Base-by-base conservation (phyloP, 2,797 vertebrate genomes). In the Streptopelia turtur region DNA sequence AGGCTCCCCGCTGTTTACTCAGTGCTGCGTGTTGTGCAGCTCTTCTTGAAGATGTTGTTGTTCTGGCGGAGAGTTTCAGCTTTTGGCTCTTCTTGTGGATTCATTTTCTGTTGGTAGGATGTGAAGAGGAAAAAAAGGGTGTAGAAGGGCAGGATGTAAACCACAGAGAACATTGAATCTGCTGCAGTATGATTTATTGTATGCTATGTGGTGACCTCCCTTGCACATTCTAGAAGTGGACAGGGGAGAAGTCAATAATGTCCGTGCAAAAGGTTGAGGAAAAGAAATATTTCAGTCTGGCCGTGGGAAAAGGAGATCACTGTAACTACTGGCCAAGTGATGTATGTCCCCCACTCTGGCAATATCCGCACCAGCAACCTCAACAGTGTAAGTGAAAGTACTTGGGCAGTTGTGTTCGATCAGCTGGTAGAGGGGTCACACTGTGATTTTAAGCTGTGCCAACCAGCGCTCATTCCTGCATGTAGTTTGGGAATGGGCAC, bases 171-270 rank as follows among this genome's bases (percentile, higher is more conserved):
- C 5, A n/a, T 14, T 20, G 23, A 74, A 59, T 72, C 61, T 60
- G 23, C 33, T 83, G 10, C 18, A 35, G 17, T 13, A 13, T 6
- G n/a, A 28, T 81, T 57, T 86, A 39, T 80, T 74, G 33, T 37
- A 27, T 0, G 0, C 5, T 55, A 6, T 50, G n/a, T n/a, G 6
- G 13, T 77, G 52, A 74, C 16, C 22, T 37, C n/a, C 22, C 35
- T 83, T 35, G 23, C 8, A 30, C 2, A 0, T 66, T 47, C 27
- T n/a, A 69, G 52, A 77, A 77, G 9, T 13, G 11, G 18, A 6
- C 16, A 52, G 18, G 22, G 47, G 78, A 56, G 31, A 63, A 39
- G 21, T 59, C 27, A 71, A 31, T 41, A 23, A 13, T 52, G 22
- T 7, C 27, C 56, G 10, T 56, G 37, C 14, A 87, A 55, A 64